Evolutionary conservation across 2,113 vertebrate species (phyloP), one percentile per base, ranked within the genome.

Genomic region (Vulpes ferrilata): DNA sequence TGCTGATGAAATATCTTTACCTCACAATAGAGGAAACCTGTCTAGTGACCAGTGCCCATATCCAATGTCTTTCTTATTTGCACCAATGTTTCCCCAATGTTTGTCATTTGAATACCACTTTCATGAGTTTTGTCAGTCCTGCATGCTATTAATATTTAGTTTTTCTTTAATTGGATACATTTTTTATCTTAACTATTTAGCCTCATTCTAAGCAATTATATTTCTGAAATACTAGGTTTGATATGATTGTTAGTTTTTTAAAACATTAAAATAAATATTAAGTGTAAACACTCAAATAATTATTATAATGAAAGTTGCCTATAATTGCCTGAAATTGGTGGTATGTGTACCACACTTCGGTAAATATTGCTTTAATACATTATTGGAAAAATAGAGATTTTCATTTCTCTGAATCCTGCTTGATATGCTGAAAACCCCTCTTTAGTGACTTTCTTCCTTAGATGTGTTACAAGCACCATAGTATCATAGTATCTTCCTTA

Each of bases 251-350:
- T 62, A 55, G 23, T 78, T 92, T 86, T 92, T 60, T 90, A 93
- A 92, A 59, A 65, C 30, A 79, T 43, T 88, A 81, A 90, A 71
- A 82, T 87, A 87, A 83, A 71, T 65, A 74, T 55, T 74, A 55
- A 85, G 60, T 53, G 30, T 23, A 86, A 89, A 59, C 35, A 64
- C 9, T 65, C 53, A 94, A 73, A 64, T 95, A 64, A 93, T 22
- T 60, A 62, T 79, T n/a, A 84, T 79, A 97, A 60, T 93, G n/a
- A 55, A 93, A 90, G 79, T 32, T 69, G 60, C 38, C 22, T 25
- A 88, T 32, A 35, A 60, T 48, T 94, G 55, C 55, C 67, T 95
- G 53, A 91, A 73, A 48, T 93, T 74, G 85, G 84, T 62, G 32
- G 25, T 62, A 53, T 92, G 10, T 74, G 48, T 55, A 90, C 59